A percentile compares a stretch with the other conserved stretches of the same genome.
Evolutionary conservation across 1,140 invertebrate species (phyloP).

Genomic region (Bombus superbus): DNA sequence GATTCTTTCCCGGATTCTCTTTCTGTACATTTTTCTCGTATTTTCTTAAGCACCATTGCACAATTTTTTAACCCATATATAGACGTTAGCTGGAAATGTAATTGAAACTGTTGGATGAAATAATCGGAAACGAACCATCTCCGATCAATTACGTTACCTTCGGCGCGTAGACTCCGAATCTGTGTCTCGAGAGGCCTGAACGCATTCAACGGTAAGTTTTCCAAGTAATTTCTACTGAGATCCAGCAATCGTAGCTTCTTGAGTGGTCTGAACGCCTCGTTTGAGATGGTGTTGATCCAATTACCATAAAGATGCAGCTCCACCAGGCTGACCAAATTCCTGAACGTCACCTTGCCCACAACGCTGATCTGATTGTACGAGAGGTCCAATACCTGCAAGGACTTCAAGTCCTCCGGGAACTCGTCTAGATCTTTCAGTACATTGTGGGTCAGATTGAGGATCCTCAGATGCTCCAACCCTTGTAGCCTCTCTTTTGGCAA

Average conservation of each 20-base stretch:
- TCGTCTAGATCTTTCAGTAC: conserved; percentile 91
- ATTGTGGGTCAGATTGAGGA: conserved; percentile 93
- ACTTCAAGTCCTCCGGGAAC: conserved; percentile 90
- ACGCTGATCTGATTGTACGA: conserved; percentile 92
- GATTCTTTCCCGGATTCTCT: not conserved
- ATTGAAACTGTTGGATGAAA: not conserved
- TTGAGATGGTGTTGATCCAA: conserved; percentile 90
- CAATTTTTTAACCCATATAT: not conserved
- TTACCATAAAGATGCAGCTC: conserved; percentile 92
- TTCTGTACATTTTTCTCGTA: not conserved
- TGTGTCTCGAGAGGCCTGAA: conserved; percentile 91
- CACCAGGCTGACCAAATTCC: conserved; percentile 88
- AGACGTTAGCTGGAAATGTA: not conserved
- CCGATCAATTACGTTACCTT: conserved; percentile 85
- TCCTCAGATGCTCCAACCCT: conserved; percentile 88
- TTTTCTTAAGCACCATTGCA: not conserved
- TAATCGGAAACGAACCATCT: not conserved
- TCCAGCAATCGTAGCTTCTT: conserved; percentile 92
- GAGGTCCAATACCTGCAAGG: conserved; percentile 90
- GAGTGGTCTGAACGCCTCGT: conserved; percentile 90
- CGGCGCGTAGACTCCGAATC: conserved; percentile 88
- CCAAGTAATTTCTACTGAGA: conserved; percentile 92
- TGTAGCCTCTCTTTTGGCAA: conserved; percentile 92
- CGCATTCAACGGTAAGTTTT: conserved; percentile 90
- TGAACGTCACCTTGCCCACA: conserved; percentile 90